Percentiles rank a stretch among this genome's conserved stretches.
Conservation (phyloP, 2,797 vertebrate species). For the Lepilemur septentrionalis region DNA sequence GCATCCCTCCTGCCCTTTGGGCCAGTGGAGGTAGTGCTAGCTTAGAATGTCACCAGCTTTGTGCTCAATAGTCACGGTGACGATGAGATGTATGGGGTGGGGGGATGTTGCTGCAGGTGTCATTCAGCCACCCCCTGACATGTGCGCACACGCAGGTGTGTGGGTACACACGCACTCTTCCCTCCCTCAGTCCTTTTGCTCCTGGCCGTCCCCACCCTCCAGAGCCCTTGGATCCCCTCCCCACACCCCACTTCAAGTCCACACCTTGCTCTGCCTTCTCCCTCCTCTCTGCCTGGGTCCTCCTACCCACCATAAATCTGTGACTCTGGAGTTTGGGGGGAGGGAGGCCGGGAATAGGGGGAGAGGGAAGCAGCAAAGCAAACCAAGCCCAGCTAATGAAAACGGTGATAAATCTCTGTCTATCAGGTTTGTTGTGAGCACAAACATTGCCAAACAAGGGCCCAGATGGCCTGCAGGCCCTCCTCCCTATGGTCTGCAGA, state of each 20-base stretch:
- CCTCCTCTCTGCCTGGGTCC: background rate
- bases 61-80: background rate
- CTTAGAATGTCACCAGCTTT: background rate
- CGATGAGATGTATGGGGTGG: background rate
- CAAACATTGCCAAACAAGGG: constrained; percentile 78
- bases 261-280: constrained; percentile 17
- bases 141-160: accelerated
- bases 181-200: background rate
- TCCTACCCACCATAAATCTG: constrained; percentile 59
- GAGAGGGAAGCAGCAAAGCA: constrained; percentile 44
- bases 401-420: constrained; percentile 62
- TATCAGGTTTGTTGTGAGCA: constrained; percentile 53
- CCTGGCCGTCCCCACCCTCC: background rate
- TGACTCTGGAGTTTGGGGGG: background rate
- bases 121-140: background rate
- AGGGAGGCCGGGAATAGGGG: background rate
- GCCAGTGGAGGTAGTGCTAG: background rate
- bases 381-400: constrained; percentile 47
- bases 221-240: background rate
- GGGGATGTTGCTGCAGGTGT: background rate
- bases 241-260: background rate
- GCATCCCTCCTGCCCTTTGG: background rate
- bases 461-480: constrained; percentile 62
- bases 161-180: background rate
- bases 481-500: background rate